These are phyloP conservation scores for Forbesichthys papilliferus DNA, from an alignment of 2,113 vertebrate species.

Conservation along the genomic window DNA sequence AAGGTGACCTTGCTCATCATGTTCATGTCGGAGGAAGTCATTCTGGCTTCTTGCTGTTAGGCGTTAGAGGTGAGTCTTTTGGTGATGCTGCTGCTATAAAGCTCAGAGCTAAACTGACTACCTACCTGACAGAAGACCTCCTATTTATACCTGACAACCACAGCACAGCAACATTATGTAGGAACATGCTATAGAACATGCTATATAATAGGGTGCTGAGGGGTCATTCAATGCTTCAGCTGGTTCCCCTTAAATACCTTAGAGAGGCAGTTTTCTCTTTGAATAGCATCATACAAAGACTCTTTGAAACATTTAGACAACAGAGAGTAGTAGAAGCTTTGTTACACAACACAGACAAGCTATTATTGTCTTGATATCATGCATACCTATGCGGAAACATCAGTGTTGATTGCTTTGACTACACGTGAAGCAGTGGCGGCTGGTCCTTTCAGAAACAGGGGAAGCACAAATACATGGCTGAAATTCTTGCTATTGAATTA, in stretches of 20 bases:
- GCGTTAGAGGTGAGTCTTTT: neutral
- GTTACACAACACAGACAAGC: slow-evolving; percentile 13
- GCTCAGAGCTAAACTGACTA: slow-evolving; percentile 29
- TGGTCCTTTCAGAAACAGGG: too few relatives aligned
- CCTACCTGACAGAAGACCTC: slow-evolving; percentile 26
- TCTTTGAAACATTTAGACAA: too few relatives aligned
- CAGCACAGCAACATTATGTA: slow-evolving; percentile 41
- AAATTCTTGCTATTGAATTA: too few relatives aligned
- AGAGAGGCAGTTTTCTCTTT: slow-evolving; percentile 32
- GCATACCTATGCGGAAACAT: too few relatives aligned
- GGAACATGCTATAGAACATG: slow-evolving; percentile 40
- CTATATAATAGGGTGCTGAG: slow-evolving; percentile 1
- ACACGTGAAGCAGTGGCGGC: too few relatives aligned
- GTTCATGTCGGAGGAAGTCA: too few relatives aligned
- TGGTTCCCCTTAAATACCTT: slow-evolving; percentile 35
- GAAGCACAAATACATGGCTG: too few relatives aligned
- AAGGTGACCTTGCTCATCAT: too few relatives aligned
- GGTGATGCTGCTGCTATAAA: slow-evolving; percentile 17
- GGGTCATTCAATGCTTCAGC: slow-evolving; percentile 24
- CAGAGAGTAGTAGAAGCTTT: slow-evolving; percentile 30
- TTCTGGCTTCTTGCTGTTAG: slow-evolving; percentile 4
- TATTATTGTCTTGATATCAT: too few relatives aligned
- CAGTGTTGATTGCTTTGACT: too few relatives aligned
- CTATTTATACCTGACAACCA: slow-evolving; percentile 47
- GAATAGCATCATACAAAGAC: slow-evolving; percentile 23